Evolutionary conservation across 53 echinoderm and acorn worm species (phyloP).

Genomic region (Patiria pectinifera): DNA sequence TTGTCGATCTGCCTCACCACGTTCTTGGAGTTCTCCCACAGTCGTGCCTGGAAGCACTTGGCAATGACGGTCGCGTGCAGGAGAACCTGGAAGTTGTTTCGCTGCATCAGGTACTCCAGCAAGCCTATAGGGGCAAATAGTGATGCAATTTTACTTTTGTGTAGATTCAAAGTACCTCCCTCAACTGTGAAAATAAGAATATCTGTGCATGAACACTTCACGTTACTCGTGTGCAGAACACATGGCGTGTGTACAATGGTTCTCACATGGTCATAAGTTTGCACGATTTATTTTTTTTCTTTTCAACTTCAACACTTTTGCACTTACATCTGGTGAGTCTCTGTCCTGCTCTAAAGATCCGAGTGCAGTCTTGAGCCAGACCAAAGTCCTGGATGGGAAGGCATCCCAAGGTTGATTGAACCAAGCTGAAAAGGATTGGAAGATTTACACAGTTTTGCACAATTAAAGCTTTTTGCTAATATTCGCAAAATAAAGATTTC

Average conservation of each 20-base stretch:
- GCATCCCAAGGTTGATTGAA: conserved; percentile 85
- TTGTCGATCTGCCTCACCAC: conserved; percentile 83
- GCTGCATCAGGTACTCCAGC: conserved; percentile 75
- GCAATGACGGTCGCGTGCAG: conserved; percentile 70
- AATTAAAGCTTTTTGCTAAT: neutral
- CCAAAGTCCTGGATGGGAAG: conserved; percentile 88
- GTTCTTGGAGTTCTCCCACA: conserved; percentile 89
- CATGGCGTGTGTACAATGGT: no score
- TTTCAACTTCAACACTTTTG: no score
- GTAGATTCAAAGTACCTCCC: neutral
- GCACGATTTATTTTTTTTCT: no score
- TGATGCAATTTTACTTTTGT: neutral
- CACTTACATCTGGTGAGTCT: conserved; percentile 88
- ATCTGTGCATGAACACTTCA: no score
- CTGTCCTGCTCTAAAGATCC: conserved; percentile 91
- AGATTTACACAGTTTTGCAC: neutral
- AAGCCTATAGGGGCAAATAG: conserved; percentile 62
- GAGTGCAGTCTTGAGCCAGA: conserved; percentile 76
- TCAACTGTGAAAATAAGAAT: no score
- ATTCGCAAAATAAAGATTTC: neutral
- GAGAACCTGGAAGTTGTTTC: conserved; percentile 71
- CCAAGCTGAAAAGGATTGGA: conserved; percentile 54
- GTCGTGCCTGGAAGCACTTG: conserved; percentile 86
- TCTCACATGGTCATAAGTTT: no score
- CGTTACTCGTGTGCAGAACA: no score